Percentiles rank a stretch among this genome's conserved stretches.
Evolutionary conservation across 2,888 invertebrate species (phyloP).

Genomic region (Xestia c-nigrum): DNA sequence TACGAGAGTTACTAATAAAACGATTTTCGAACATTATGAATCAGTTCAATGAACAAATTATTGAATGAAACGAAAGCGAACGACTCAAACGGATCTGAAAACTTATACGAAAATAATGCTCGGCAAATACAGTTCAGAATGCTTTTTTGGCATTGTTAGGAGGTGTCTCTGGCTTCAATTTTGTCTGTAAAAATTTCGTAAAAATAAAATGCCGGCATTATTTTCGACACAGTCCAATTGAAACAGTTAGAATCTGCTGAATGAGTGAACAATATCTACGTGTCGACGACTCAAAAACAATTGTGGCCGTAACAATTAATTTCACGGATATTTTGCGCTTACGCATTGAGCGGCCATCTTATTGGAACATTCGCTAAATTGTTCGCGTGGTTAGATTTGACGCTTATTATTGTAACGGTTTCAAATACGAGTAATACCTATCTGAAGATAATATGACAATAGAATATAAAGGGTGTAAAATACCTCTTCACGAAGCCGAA

Average conservation of each 20-base stretch:
- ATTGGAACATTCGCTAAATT: slow-evolving; percentile 47
- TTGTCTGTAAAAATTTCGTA: neutral
- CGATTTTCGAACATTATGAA: neutral
- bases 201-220: neutral
- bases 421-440: slow-evolving; percentile 2
- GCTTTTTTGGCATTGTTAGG: neutral
- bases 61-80: slow-evolving; percentile 11
- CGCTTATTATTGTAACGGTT: slow-evolving; percentile 23
- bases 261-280: slow-evolving; percentile 41
- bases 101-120: slow-evolving; percentile 1
- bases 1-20: neutral
- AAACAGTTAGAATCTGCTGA: slow-evolving; percentile 48
- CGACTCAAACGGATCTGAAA: neutral
- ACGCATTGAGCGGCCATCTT: slow-evolving; percentile 51
- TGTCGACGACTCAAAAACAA: slow-evolving; percentile 59
- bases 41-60: neutral
- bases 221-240: neutral
- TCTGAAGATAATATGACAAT: neutral
- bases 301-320: slow-evolving; percentile 63
- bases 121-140: neutral
- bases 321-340: slow-evolving; percentile 64
- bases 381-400: slow-evolving; percentile 25
- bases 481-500: no score
- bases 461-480: no score
- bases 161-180: neutral